Evolutionary conservation across 2,113 vertebrate genomes (phyloP).

Genomic region (Lanius ludovicianus): DNA sequence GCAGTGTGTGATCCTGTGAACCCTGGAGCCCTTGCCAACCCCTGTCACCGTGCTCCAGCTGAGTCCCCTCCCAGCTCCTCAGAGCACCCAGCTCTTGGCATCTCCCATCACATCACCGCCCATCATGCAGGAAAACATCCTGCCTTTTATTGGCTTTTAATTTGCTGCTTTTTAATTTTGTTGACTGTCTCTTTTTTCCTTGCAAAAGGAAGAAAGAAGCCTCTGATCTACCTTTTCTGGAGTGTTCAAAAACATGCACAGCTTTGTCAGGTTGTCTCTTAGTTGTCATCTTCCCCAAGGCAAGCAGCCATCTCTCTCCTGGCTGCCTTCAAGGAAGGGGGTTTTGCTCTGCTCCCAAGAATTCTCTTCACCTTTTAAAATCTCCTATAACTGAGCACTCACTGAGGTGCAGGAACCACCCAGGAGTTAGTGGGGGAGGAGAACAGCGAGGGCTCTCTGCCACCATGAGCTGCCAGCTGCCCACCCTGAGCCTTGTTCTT

Average conservation of each 20-base stretch:
- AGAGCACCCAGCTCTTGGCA: background rate
- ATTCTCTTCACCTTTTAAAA: background rate
- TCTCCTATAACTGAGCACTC: background rate
- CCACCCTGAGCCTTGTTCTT: background rate
- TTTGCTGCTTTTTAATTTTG: conserved; percentile 39
- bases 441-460: background rate
- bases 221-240: conserved; percentile 51
- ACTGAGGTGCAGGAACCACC: background rate
- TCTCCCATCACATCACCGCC: background rate
- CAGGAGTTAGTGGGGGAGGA: background rate
- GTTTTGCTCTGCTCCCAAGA: background rate
- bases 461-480: background rate
- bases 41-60: rapidly evolving
- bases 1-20: background rate
- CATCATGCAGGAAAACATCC: background rate
- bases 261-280: conserved; percentile 30
- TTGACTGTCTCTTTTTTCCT: background rate
- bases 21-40: background rate
- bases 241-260: background rate
- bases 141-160: conserved; percentile 30
- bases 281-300: conserved; percentile 4
- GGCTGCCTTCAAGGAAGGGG: background rate
- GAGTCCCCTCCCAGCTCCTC: background rate
- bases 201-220: background rate
- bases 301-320: conserved; percentile 5